Evolutionary conservation across 1,140 invertebrate species (phyloP), one percentile per base, ranked within the genome.

Genomic region (Nasonia longicornis): DNA sequence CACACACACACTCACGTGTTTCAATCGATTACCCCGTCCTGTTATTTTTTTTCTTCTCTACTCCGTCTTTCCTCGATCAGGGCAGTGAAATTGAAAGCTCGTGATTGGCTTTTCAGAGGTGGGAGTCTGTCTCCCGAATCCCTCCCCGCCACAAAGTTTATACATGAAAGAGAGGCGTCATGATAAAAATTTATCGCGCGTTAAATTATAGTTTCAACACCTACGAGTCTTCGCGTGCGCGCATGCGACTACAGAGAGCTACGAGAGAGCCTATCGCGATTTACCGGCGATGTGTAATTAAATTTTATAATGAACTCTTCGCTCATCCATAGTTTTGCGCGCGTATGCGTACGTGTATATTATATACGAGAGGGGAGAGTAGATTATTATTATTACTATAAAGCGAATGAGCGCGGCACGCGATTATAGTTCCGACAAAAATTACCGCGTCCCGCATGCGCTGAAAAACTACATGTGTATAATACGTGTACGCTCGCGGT

Each of bases 181-280:
- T 52, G 78, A 72, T 73, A 71, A 83, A 73, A 81, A 78, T 81
- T 77, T 64, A 76, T 77, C 22, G 70, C 26, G 38, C 75, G 78
- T 82, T 82, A 77, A 82, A 84, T 77, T 80, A 74, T 73, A 81
- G 77, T 71, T 78, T 80, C 81, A 82, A 83, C 82, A 83, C 82
- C 79, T 78, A 77, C 20, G 38, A 4, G 31, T 31, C 22, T 12
- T 16, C 38, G 48, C 48, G 4, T 26, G 3, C 31, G 31, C 48
- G 29, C 31, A 29, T 69, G 26, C 11, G 66, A 31, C 66, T 35
- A 31, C 26, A 6, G 64, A 64, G 42, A n/a, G 16, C 10, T 16
- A 26, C 26, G 63, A 22, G 63, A 16, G 70, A 31, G 35, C 26
- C 22, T 26, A 58, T 75, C 58, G 16, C 66, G 26, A 38, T 58